phyloP scores from a whole-genome alignment of 1,140 invertebrate genomes.

The Pseudomyrmex sp. region DNA sequence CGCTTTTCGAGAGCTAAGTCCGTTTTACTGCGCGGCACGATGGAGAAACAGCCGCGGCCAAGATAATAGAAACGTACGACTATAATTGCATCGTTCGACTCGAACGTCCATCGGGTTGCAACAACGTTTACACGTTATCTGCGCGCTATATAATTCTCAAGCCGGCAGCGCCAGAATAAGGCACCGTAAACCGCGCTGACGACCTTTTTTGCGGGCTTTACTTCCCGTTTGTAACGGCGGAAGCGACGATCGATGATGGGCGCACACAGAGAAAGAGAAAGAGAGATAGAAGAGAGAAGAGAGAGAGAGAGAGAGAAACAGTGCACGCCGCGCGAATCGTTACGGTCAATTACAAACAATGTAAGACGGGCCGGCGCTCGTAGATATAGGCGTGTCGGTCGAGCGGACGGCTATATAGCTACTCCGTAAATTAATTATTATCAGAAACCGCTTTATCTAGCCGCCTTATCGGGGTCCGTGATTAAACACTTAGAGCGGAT shows the following conservation, averaged over 20 bases:
- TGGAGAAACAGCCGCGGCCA: conserved; percentile 28
- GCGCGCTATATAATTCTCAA: conserved; percentile 49
- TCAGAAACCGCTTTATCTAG: conserved; percentile 58
- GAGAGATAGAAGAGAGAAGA: no score
- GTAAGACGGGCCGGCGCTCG: conserved; percentile 34
- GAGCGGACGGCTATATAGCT: conserved; percentile 28
- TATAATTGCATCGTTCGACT: conserved; percentile 51
- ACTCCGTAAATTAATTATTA: conserved; percentile 70
- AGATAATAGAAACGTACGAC: conserved; percentile 50
- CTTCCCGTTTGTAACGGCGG: conserved; percentile 52
- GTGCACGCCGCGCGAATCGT: conserved; percentile 41
- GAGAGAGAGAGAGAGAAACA: neutral
- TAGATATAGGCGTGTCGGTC: conserved; percentile 33
- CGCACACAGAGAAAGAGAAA: conserved; percentile 11
- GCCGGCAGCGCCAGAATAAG: conserved; percentile 50
- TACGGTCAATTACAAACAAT: conserved; percentile 72
- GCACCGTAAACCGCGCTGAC: conserved; percentile 54
- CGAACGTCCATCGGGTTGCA: conserved; percentile 39
- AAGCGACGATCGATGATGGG: conserved; percentile 59
- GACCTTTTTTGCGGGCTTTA: conserved; percentile 51
- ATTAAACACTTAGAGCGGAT: conserved; percentile 71
- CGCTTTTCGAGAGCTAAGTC: neutral
- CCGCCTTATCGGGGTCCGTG: conserved; percentile 62
- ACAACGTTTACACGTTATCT: conserved; percentile 55
- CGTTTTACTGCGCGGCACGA: neutral